A percentile compares a stretch with the other conserved stretches of the same genome.
These are phyloP conservation scores for Anthopleura sola DNA, from an alignment of 64 coral and sea anemone species.

Conservation along the genomic window DNA sequence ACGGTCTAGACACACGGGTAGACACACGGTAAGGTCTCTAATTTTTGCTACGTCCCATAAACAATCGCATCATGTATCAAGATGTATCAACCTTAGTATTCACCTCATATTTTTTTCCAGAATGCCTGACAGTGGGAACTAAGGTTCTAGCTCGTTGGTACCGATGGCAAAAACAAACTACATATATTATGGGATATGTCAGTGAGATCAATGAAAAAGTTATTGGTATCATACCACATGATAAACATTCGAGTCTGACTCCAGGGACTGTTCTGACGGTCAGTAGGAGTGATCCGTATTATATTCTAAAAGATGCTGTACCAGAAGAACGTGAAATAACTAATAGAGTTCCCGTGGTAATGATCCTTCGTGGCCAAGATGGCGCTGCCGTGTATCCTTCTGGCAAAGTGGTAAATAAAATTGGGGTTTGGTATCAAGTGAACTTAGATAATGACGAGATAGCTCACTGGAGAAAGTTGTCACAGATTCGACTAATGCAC, in stretches of 20 bases:
- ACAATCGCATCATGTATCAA: too few species aligned
- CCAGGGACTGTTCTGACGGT: background rate
- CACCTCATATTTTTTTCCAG: too few species aligned
- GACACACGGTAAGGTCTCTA: too few species aligned
- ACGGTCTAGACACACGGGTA: too few species aligned
- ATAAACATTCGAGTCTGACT: background rate
- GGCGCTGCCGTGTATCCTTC: background rate
- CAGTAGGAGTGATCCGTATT: background rate
- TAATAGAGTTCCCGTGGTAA: background rate
- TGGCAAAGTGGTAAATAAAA: background rate
- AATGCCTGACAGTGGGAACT: constrained; percentile 30
- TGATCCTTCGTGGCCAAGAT: background rate
- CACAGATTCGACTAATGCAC: background rate
- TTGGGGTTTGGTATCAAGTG: background rate
- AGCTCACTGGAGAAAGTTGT: background rate
- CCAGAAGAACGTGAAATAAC: background rate
- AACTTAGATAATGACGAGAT: background rate
- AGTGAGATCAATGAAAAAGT: background rate
- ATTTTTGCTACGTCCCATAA: too few species aligned
- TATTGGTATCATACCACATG: background rate
- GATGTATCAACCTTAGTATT: too few species aligned
- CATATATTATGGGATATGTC: constrained; percentile 12
- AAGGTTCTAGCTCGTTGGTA: constrained; percentile 42
- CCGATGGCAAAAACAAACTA: background rate
- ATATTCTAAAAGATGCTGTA: background rate